These are phyloP conservation scores for Lepus oiostolus DNA, from an alignment of 2,797 vertebrate species.

Conservation along the genomic window DNA sequence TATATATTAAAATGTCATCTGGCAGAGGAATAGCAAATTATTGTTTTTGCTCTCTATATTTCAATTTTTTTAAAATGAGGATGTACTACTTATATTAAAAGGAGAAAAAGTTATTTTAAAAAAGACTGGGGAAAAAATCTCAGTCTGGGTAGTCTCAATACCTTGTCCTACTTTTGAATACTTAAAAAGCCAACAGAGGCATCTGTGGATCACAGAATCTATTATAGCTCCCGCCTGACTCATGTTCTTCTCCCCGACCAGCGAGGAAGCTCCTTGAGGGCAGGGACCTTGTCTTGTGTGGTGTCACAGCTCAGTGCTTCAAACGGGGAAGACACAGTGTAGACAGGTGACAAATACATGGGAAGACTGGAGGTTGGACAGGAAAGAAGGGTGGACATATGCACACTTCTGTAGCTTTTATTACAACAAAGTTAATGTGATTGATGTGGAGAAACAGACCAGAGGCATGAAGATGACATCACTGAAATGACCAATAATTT, in stretches of 20 bases:
- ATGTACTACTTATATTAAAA: not conserved
- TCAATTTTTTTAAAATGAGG: not conserved
- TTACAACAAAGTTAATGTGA: not conserved
- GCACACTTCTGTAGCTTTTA: not conserved
- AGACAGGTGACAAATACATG: not conserved
- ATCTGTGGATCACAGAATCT: not conserved
- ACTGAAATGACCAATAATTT: not conserved
- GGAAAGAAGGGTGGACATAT: not conserved
- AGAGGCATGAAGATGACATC: not conserved
- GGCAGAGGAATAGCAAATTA: slow-evolving; percentile 3
- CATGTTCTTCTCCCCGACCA: too few species aligned
- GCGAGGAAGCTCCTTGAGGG: not conserved
- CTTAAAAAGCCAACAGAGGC: not conserved
- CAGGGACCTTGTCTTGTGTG: not conserved
- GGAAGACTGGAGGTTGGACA: not conserved
- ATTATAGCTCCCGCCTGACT: not conserved
- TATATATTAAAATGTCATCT: not conserved
- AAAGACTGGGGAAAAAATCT: not conserved
- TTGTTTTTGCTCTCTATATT: slow-evolving; percentile 34
- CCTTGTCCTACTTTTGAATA: slow-evolving; percentile 7
- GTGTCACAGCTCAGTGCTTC: not conserved
- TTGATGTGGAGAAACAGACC: not conserved
- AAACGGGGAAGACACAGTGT: fast-evolving
- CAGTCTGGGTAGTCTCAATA: not conserved
- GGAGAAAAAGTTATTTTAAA: not conserved